phyloP scores from a whole-genome alignment of 1,140 invertebrate genomes.

The Andricus grossulariae region DNA sequence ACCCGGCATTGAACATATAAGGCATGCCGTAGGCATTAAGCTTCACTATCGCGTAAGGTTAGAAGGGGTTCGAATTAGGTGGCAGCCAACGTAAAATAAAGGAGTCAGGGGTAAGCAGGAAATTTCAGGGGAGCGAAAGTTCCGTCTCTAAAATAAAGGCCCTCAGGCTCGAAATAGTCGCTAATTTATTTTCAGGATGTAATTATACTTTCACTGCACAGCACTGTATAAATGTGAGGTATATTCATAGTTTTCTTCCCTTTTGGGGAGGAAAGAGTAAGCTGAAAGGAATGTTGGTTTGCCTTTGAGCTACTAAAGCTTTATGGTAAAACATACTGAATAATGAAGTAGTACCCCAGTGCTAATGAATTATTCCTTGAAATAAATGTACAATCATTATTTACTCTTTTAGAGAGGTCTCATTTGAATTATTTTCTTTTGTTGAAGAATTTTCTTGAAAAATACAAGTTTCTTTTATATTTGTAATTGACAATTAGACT shows the following conservation, averaged over 20 bases:
- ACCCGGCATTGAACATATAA: not conserved
- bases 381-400: not conserved
- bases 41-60: not conserved
- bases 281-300: conserved; percentile 12
- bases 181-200: conserved; percentile 23
- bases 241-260: conserved; percentile 26
- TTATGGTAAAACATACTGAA: not conserved
- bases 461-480: too few species aligned
- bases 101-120: not conserved
- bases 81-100: conserved; percentile 1
- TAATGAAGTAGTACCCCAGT: not conserved
- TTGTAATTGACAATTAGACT: too few species aligned
- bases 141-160: conserved; percentile 20
- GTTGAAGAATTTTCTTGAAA: too few species aligned
- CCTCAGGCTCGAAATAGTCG: conserved; percentile 6
- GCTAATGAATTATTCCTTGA: not conserved
- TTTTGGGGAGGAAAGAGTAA: not conserved
- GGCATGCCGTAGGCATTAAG: conserved; percentile 5
- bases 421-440: too few species aligned
- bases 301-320: not conserved
- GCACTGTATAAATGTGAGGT: conserved; percentile 2
- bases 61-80: conserved; percentile 24
- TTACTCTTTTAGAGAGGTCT: too few species aligned
- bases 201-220: conserved; percentile 13
- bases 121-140: conserved; percentile 10